phyloP scores from a whole-genome alignment of 1,140 invertebrate species.

The Macrostomum lignano region DNA sequence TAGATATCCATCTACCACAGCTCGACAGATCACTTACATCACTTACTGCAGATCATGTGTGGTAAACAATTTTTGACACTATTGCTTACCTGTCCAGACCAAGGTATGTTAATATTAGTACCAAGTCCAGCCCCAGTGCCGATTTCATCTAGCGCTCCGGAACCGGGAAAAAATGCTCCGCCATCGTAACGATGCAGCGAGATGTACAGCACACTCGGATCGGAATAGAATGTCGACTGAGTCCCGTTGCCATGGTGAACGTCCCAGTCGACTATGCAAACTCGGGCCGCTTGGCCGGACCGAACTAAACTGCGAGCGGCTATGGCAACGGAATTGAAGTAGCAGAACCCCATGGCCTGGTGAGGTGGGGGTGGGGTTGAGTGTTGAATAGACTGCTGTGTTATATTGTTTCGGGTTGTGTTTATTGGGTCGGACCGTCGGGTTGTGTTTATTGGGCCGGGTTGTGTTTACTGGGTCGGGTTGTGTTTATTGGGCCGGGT shows the following conservation, averaged over 20 bases:
- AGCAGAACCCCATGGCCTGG: constrained; percentile 93
- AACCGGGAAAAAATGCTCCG: constrained; percentile 96
- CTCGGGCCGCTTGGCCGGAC: constrained; percentile 39
- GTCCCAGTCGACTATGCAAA: constrained; percentile 93
- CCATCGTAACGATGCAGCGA: constrained; percentile 96
- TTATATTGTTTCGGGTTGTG: too few species aligned
- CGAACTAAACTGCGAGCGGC: constrained; percentile 39
- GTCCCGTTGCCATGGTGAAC: constrained; percentile 98
- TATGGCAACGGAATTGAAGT: constrained; percentile 95
- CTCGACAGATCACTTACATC: too few species aligned
- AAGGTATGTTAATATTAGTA: constrained; percentile 83
- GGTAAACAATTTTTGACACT: too few species aligned
- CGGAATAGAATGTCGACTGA: constrained; percentile 88
- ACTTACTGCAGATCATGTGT: too few species aligned
- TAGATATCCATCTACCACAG: too few species aligned
- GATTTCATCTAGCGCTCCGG: constrained; percentile 60
- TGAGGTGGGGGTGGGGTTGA: too few species aligned
- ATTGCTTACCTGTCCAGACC: too few species aligned
- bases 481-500: too few species aligned
- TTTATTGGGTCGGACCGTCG: too few species aligned
- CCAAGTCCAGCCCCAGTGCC: constrained; percentile 65
- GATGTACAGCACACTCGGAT: constrained; percentile 69
- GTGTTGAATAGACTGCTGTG: too few species aligned
- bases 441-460: too few species aligned
- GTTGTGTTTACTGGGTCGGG: too few species aligned